Evolutionary conservation across 1,140 invertebrate species (phyloP), one percentile per base, ranked within the genome.

Genomic region (Steinernema khuongi): DNA sequence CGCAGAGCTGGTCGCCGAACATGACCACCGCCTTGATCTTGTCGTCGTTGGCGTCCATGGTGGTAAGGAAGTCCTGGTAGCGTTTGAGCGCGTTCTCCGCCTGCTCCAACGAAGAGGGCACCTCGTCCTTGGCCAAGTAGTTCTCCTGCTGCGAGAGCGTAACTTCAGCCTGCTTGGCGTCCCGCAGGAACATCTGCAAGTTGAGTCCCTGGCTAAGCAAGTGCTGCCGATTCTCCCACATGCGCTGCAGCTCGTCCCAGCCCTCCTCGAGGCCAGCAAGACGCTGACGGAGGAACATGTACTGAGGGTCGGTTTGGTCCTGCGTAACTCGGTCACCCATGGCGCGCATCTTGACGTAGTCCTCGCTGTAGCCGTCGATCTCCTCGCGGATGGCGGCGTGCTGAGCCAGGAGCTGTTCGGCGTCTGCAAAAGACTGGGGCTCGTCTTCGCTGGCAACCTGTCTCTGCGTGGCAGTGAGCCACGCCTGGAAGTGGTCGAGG

Each of bases 11-110:
- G 80, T 92, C 90, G 69, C 94, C 94, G 85, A 96, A 97, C 90
- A 85, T 95, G 92, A 81, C 94, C 91, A 77, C 76, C 29, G 76
- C 70, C 36, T 97, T 96, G 83, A 99, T 93, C 87, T 99, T 99
- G 82, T 99, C 97, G 86, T 99, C 96, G 87, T 99, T 99, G 1
- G 96, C 96, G 87, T 99, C 96, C 93, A 99, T 96, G 0, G 96
- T 98, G 0, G 94, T 98, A 79, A 98, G 91, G 89, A 99, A 98
- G 1, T 96, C 94, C 86, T 99, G 96, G 87, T 99, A 95, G 22
- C 94, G 90, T 87, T 98, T 99, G 79, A 98, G 91, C 82, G 94
- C 89, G 82, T 95, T 95, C 86, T 99, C 96, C 31, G 95, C 96
- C 85, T 97, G 94, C 86, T 99, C 97, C 67, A 98, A 88, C 82